Conservation (phyloP, 2,888 invertebrate genomes). For the Gortyna flavago region DNA sequence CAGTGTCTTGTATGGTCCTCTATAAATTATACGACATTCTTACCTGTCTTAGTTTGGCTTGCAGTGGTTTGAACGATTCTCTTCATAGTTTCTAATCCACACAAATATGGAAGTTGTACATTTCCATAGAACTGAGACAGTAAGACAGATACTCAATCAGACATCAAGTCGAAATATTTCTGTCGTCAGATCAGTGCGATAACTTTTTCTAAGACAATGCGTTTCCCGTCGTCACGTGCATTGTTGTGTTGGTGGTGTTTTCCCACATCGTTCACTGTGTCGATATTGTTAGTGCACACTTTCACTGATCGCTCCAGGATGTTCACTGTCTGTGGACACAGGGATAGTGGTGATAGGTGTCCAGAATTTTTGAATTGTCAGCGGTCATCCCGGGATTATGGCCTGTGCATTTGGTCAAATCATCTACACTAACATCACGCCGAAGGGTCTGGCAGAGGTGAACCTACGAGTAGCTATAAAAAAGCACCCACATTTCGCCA, state of each 20-base stretch:
- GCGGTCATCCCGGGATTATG: background rate
- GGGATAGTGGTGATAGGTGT: background rate
- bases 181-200: constrained; percentile 34
- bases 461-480: no score
- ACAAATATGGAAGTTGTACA: background rate
- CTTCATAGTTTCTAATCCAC: background rate
- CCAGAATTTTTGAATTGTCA: background rate
- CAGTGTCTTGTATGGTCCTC: background rate
- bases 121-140: constrained; percentile 32
- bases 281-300: constrained; percentile 69
- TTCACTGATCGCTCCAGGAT: constrained; percentile 73
- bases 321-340: constrained; percentile 1
- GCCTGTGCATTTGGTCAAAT: background rate
- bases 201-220: constrained; percentile 62
- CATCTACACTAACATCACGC: background rate
- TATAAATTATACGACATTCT: background rate
- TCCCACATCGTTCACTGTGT: constrained; percentile 56
- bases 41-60: background rate
- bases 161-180: constrained; percentile 47
- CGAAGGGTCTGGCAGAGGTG: no score
- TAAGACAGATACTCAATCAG: constrained; percentile 34
- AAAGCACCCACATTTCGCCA: background rate
- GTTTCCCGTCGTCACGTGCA: constrained; percentile 55
- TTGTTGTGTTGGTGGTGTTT: constrained; percentile 32
- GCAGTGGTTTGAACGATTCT: background rate